Percentiles rank a stretch among this genome's conserved stretches.
Conservation (phyloP, 2,797 vertebrate species). For the Gouania willdenowi region DNA sequence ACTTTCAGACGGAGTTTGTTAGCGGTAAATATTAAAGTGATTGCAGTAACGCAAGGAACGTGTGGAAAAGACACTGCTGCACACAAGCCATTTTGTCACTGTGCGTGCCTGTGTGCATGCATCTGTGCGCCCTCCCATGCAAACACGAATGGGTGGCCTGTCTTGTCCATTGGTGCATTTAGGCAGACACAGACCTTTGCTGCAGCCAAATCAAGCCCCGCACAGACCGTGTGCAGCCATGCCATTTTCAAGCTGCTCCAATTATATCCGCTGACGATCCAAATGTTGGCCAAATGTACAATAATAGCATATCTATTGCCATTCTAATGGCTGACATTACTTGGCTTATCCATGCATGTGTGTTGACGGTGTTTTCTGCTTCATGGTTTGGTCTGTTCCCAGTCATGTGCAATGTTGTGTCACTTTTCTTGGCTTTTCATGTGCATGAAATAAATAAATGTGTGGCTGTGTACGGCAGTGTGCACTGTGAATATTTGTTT, state of each 20-base stretch:
- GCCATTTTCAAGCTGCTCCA: slow-evolving; percentile 73
- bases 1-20: slow-evolving; percentile 37
- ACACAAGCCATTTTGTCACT: slow-evolving; percentile 26
- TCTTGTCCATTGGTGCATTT: slow-evolving; percentile 65
- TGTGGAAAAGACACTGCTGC: slow-evolving; percentile 31
- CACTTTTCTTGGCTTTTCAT: slow-evolving; percentile 25
- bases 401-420: slow-evolving; percentile 46
- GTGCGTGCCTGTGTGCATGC: slow-evolving; percentile 2
- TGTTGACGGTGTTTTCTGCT: slow-evolving; percentile 52
- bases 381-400: slow-evolving; percentile 45
- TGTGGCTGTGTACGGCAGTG: background rate
- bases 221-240: slow-evolving; percentile 60
- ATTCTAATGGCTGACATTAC: slow-evolving; percentile 73
- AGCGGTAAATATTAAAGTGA: slow-evolving; percentile 27
- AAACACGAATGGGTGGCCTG: slow-evolving; percentile 64
- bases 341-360: slow-evolving; percentile 71
- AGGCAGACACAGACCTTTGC: slow-evolving; percentile 63
- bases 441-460: background rate
- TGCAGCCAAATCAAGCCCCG: slow-evolving; percentile 63
- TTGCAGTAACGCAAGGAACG: slow-evolving; percentile 37
- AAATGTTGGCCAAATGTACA: slow-evolving; percentile 66
- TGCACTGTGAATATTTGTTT: too few species aligned
- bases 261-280: slow-evolving; percentile 63
- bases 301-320: slow-evolving; percentile 74
- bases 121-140: slow-evolving; percentile 38